Percentiles rank a stretch among this genome's conserved stretches.
These are phyloP conservation scores for Perizoma flavofasciatum DNA, from an alignment of 2,888 invertebrate species.

Conservation along the genomic window DNA sequence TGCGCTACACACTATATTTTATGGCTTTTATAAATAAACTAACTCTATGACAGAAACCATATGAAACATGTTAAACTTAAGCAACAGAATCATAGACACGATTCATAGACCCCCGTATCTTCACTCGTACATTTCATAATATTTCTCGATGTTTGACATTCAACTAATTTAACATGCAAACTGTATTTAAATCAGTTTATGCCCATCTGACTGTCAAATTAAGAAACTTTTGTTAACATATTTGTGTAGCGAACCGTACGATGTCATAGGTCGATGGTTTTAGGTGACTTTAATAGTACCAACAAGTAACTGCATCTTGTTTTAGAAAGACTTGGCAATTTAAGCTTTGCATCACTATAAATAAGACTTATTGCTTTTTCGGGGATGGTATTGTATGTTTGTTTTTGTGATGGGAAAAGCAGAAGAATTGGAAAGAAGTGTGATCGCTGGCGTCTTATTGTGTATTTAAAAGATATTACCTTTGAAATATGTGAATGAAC, in stretches of 20 bases:
- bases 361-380: constrained; percentile 10
- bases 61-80: neutral
- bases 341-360: neutral
- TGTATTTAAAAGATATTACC: constrained; percentile 49
- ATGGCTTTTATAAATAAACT: too few species aligned
- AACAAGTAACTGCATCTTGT: constrained; percentile 22
- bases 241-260: constrained; percentile 48
- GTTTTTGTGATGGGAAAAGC: constrained; percentile 47
- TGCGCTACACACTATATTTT: too few species aligned
- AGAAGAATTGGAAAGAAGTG: constrained; percentile 46
- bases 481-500: constrained; percentile 37
- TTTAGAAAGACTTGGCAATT: constrained; percentile 11
- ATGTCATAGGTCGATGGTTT: constrained; percentile 55
- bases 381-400: constrained; percentile 11
- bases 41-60: neutral
- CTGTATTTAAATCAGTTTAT: constrained; percentile 59
- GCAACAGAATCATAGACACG: neutral
- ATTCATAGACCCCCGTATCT: neutral
- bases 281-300: constrained; percentile 53
- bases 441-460: constrained; percentile 48
- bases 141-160: constrained; percentile 46
- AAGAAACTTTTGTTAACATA: constrained; percentile 56
- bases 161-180: constrained; percentile 49
- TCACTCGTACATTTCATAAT: constrained; percentile 33
- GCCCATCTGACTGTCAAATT: constrained; percentile 52